A percentile compares a stretch with the other conserved stretches of the same genome.
Evolutionary conservation across 2,113 vertebrate species (phyloP).

Genomic region (Thryonomys swinderianus): DNA sequence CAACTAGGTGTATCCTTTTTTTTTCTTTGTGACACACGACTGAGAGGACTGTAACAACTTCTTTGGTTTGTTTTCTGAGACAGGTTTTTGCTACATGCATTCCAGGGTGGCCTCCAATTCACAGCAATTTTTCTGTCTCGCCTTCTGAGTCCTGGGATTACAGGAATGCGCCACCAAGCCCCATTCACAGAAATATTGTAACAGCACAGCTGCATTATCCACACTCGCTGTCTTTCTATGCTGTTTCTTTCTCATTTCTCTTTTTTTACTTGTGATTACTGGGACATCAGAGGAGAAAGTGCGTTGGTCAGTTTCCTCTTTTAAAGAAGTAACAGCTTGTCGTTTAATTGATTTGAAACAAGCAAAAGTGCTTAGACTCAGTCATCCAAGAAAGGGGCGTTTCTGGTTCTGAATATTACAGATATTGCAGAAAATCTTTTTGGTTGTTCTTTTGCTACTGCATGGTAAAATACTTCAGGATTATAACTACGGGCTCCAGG

Average conservation of each 20-base stretch:
- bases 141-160: background rate
- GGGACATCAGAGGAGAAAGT: background rate
- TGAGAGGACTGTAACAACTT: background rate
- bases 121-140: background rate
- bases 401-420: background rate
- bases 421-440: background rate
- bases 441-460: background rate
- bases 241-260: background rate
- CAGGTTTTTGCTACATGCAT: background rate
- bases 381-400: background rate
- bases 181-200: background rate
- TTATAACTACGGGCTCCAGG: background rate
- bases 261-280: background rate
- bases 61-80: background rate
- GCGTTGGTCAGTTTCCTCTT: background rate
- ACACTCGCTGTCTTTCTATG: background rate
- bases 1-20: background rate
- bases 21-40: background rate
- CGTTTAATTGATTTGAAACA: slow-evolving; percentile 4
- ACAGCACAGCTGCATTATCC: background rate
- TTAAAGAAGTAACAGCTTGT: background rate
- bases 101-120: background rate
- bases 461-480: background rate
- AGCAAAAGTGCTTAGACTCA: background rate
- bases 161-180: background rate